These are phyloP conservation scores for Diachrysia chrysitis DNA, from an alignment of 2,888 invertebrate genomes.

Conservation along the genomic window DNA sequence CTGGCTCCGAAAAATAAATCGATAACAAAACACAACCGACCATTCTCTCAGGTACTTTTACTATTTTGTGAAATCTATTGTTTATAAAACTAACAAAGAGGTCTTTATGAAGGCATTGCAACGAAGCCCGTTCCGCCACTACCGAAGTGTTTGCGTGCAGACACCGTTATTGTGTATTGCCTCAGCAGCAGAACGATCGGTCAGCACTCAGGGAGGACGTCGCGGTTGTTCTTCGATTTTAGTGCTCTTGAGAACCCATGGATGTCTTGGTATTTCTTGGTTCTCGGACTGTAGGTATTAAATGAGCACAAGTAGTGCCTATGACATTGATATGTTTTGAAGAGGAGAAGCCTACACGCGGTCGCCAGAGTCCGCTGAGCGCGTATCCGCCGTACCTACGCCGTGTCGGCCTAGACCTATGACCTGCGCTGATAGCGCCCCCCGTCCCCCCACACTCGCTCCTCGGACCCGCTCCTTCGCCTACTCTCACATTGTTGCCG, in stretches of 20 bases:
- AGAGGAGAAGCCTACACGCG: neutral
- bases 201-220: no score
- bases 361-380: neutral
- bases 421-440: neutral
- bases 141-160: no score
- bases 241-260: no score
- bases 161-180: no score
- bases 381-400: conserved; percentile 7
- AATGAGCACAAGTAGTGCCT: neutral
- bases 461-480: neutral
- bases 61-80: neutral
- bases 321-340: neutral
- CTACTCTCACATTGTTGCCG: neutral
- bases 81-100: neutral
- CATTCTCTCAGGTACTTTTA: neutral
- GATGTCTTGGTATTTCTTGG: no score
- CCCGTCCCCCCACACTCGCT: neutral
- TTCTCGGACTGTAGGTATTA: neutral
- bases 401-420: neutral
- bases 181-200: no score
- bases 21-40: neutral
- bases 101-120: neutral
- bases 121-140: neutral
- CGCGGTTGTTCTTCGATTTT: no score
- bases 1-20: no score